Evolutionary conservation across 2,797 vertebrate genomes (phyloP).

Genomic region (Prionace glauca): DNA sequence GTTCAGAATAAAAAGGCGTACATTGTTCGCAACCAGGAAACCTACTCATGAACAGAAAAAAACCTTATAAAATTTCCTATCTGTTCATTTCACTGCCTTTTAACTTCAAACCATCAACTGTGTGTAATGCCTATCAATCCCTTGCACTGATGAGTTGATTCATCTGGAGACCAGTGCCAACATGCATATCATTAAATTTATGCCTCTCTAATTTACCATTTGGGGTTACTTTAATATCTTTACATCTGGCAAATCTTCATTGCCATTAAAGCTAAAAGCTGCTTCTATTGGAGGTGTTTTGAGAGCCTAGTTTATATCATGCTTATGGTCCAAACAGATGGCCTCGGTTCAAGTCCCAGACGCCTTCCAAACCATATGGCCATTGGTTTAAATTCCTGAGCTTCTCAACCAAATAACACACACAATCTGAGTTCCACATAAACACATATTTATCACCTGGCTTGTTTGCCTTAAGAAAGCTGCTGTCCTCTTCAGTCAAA

Average conservation of each 20-base stretch:
- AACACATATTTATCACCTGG: background rate
- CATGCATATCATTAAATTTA: conserved; percentile 12
- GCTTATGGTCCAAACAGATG: background rate
- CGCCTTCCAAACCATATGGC: background rate
- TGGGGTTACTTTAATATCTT: conserved; percentile 1
- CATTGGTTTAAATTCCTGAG: conserved; percentile 22
- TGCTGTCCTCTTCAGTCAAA: no score
- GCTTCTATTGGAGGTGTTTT: background rate
- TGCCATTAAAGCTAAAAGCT: background rate
- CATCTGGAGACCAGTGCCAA: background rate
- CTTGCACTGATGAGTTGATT: conserved; percentile 9
- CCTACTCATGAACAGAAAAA: background rate
- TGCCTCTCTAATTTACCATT: conserved; percentile 15
- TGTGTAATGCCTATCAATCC: background rate
- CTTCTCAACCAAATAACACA: conserved; percentile 10
- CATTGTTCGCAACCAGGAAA: background rate
- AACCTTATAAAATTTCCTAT: background rate
- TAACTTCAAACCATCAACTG: background rate
- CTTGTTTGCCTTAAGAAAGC: background rate
- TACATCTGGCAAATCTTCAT: conserved; percentile 20
- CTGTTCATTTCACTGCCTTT: background rate
- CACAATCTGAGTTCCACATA: background rate
- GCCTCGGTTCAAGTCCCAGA: background rate
- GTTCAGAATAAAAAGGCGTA: background rate
- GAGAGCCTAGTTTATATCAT: background rate